Conservation (phyloP, 2,113 vertebrate species). For the Catagonus wagneri region DNA sequence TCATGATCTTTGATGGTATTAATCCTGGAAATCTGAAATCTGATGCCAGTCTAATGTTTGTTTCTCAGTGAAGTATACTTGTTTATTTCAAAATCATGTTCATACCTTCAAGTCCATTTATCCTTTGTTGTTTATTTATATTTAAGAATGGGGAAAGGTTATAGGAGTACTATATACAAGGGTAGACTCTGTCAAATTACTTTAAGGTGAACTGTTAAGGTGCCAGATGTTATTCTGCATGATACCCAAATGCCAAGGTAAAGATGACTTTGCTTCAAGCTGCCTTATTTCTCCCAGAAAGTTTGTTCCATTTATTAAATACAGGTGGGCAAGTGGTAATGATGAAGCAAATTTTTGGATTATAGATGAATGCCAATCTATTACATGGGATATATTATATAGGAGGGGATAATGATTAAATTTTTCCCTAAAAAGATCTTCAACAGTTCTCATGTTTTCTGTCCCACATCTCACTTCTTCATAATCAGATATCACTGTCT, state of each 20-base stretch:
- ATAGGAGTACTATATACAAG: background rate
- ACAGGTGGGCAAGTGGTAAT: too few relatives aligned
- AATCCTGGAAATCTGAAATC: background rate
- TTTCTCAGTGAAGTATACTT: background rate
- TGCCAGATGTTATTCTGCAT: background rate
- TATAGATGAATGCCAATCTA: background rate
- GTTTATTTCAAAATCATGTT: background rate
- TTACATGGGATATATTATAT: background rate
- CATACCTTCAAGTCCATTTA: background rate
- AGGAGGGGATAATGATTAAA: background rate
- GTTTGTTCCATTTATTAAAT: background rate
- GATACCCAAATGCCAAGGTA: background rate
- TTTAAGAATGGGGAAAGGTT: slow-evolving; percentile 7
- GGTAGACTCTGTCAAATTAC: background rate
- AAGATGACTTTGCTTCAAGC: background rate
- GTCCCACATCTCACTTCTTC: background rate
- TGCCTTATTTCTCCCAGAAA: background rate
- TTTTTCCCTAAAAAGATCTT: background rate
- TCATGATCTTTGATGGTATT: background rate
- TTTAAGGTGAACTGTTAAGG: background rate
- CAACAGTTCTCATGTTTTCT: background rate
- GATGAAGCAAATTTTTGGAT: too few relatives aligned
- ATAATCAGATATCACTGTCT: background rate
- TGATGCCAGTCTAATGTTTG: background rate
- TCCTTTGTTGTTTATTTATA: background rate